Evolutionary conservation across 2,797 vertebrate genomes (phyloP).

Genomic region (Myiotriccus ornatus): DNA sequence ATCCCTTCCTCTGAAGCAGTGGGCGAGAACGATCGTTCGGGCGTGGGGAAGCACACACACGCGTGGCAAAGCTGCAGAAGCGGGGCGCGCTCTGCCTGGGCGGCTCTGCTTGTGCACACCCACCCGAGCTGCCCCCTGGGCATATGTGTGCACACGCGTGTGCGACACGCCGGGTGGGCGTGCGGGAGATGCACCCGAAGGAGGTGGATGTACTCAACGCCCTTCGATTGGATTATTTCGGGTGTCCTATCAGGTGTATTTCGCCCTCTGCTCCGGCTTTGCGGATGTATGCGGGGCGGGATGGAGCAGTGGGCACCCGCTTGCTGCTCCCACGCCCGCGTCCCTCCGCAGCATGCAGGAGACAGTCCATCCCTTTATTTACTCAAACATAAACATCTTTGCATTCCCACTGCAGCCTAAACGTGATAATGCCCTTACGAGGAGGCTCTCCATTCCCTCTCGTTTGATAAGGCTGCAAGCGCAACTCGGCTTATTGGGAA

Average conservation of each 20-base stretch:
- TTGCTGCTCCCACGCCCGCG: neutral
- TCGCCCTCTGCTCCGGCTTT: neutral
- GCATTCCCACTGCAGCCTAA: slow-evolving; percentile 34
- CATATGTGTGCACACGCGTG: neutral
- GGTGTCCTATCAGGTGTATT: neutral
- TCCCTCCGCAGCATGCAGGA: neutral
- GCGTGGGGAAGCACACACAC: neutral
- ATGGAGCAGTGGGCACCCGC: neutral
- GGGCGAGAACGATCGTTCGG: neutral
- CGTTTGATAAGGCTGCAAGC: slow-evolving; percentile 60
- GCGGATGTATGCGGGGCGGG: neutral
- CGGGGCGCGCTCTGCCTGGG: neutral
- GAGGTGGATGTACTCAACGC: neutral
- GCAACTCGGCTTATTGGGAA: slow-evolving; percentile 44
- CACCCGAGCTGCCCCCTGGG: neutral
- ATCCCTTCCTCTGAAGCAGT: neutral
- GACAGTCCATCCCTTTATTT: slow-evolving; percentile 23
- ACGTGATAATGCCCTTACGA: slow-evolving; percentile 65
- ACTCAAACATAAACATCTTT: slow-evolving; percentile 37
- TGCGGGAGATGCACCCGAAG: neutral
- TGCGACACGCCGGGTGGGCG: neutral
- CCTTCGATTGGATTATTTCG: neutral
- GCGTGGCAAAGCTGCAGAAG: neutral
- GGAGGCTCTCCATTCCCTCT: neutral
- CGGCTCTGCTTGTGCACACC: neutral